Conservation (phyloP, 2,888 invertebrate species). For the Chloroclystis v-ata region DNA sequence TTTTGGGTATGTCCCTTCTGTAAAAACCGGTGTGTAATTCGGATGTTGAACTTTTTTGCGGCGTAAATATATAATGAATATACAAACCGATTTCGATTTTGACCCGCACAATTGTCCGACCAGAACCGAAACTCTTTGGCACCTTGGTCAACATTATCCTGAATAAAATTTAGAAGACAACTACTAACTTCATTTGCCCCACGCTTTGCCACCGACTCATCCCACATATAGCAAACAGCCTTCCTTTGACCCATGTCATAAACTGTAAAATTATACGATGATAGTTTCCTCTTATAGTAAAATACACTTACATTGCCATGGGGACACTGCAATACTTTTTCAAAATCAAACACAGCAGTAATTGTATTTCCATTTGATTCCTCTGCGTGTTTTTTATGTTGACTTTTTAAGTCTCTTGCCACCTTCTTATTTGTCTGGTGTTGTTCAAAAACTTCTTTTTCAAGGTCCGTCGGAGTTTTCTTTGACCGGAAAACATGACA, state of each 20-base stretch:
- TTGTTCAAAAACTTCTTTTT: too few species aligned
- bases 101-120: neutral
- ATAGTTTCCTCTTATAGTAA: too few species aligned
- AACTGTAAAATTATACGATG: too few species aligned
- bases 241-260: too few species aligned
- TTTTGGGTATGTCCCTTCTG: neutral
- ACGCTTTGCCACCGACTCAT: too few species aligned
- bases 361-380: neutral
- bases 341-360: neutral
- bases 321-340: slow-evolving; percentile 19
- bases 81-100: too few species aligned
- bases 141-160: neutral
- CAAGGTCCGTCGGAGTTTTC: too few species aligned
- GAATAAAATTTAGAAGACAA: too few species aligned
- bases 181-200: too few species aligned
- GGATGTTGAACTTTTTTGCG: neutral
- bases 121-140: neutral
- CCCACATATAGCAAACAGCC: too few species aligned
- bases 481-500: too few species aligned
- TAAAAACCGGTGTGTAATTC: neutral
- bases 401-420: slow-evolving; percentile 7
- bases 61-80: neutral
- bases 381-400: slow-evolving; percentile 19
- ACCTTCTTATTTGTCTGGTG: too few species aligned
- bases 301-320: slow-evolving; percentile 11